Conservation (phyloP, 2,797 vertebrate genomes). For the Anniella stebbinsi region DNA sequence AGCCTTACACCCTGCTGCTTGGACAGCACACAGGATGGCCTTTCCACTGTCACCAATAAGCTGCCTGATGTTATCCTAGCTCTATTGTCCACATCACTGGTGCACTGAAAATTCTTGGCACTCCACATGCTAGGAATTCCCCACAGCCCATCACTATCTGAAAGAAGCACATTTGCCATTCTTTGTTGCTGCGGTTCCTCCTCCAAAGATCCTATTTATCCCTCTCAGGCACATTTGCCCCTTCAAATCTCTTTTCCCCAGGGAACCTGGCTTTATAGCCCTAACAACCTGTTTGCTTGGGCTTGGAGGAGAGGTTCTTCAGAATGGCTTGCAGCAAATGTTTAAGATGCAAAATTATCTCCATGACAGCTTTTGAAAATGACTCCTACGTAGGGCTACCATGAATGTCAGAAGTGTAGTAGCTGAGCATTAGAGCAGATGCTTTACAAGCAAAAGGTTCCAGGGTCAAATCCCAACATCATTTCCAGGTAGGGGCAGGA, state of each 20-base stretch:
- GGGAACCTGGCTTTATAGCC: conserved; percentile 63
- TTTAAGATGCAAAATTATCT: conserved; percentile 51
- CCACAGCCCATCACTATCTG: conserved; percentile 63
- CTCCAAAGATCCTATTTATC: conserved; percentile 67
- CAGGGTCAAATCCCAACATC: not conserved
- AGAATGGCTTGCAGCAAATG: not conserved
- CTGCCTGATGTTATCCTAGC: conserved; percentile 18
- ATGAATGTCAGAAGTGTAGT: conserved; percentile 18
- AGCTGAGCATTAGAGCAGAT: not conserved
- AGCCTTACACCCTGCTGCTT: not conserved
- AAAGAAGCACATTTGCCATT: conserved; percentile 43
- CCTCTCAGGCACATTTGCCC: conserved; percentile 61
- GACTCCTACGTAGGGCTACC: not conserved
- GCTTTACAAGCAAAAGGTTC: not conserved
- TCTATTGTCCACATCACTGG: conserved; percentile 18
- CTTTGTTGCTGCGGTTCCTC: conserved; percentile 51
- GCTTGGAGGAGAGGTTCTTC: conserved; percentile 37
- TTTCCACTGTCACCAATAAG: conserved; percentile 18
- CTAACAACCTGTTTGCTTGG: conserved; percentile 65
- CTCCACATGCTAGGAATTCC: conserved; percentile 35
- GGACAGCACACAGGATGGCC: conserved; percentile 6
- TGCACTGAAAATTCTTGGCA: conserved; percentile 57
- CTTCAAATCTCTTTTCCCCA: conserved; percentile 60
- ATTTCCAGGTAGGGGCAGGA: not conserved
- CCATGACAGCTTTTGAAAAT: not conserved